Evolutionary conservation across 2,888 invertebrate genomes (phyloP).

Genomic region (Amitus sp.): DNA sequence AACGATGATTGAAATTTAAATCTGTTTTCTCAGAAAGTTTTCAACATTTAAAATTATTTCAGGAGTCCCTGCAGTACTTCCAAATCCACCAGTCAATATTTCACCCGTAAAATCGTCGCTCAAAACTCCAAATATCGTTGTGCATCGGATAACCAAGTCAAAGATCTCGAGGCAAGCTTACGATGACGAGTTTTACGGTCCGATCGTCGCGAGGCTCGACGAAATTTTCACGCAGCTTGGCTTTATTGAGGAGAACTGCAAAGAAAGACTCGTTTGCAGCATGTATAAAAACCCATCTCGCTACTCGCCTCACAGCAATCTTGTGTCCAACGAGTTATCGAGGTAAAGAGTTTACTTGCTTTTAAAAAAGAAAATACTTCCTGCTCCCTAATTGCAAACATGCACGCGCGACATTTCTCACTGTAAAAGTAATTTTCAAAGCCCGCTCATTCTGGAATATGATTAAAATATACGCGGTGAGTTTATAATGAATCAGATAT

Average conservation of each 20-base stretch:
- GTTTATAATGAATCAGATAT: too few species aligned
- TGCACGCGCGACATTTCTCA: background rate
- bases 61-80: background rate
- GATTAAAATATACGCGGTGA: background rate
- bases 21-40: too few species aligned
- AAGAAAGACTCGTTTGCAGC: conserved; percentile 83
- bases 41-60: too few species aligned
- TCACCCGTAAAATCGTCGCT: conserved; percentile 8
- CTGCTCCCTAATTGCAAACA: background rate
- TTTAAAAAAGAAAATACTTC: background rate
- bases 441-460: too few species aligned
- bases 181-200: conserved; percentile 76
- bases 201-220: conserved; percentile 82
- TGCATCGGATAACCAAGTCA: conserved; percentile 27
- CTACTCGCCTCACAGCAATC: conserved; percentile 87
- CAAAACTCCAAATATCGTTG: conserved; percentile 5
- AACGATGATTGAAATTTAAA: too few species aligned
- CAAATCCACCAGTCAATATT: conserved; percentile 21
- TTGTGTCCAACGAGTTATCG: conserved; percentile 87
- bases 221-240: conserved; percentile 77
- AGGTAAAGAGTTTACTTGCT: conserved; percentile 69
- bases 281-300: conserved; percentile 85
- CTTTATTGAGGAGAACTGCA: conserved; percentile 77
- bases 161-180: conserved; percentile 45
- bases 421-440: too few species aligned